These are phyloP conservation scores for Troilus luridus DNA, from an alignment of 2,888 invertebrate species.

Conservation along the genomic window DNA sequence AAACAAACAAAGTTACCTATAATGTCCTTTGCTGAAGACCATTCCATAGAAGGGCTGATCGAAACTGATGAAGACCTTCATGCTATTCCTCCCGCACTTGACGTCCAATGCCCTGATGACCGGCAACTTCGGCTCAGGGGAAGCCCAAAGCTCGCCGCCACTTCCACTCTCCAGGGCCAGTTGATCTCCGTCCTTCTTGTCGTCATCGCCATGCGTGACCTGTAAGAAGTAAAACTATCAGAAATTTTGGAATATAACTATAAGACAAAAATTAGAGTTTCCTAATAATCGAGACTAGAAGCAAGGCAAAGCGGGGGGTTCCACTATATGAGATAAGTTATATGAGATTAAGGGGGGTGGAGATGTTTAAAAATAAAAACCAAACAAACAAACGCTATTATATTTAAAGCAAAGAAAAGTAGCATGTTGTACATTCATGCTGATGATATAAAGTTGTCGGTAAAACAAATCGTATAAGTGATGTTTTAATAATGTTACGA, in stretches of 20 bases:
- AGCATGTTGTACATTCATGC: no score
- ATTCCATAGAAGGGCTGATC: constrained; percentile 95
- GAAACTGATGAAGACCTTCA: constrained; percentile 95
- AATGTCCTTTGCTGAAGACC: constrained; percentile 89
- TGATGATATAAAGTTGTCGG: no score
- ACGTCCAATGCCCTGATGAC: constrained; percentile 94
- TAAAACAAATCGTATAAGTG: no score
- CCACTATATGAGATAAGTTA: no score
- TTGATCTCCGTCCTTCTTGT: constrained; percentile 61
- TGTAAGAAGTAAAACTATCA: background rate
- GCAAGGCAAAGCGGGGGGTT: no score
- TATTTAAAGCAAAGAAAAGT: no score
- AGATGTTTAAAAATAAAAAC: no score
- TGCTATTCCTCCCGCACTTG: constrained; percentile 95
- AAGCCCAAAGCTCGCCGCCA: constrained; percentile 76
- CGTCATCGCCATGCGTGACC: constrained; percentile 39
- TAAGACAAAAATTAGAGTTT: background rate
- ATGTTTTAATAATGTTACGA: no score
- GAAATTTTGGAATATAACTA: background rate
- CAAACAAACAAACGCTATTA: no score
- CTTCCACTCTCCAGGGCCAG: constrained; percentile 62
- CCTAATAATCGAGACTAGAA: no score
- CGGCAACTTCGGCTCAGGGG: constrained; percentile 90
- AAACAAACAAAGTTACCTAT: constrained; percentile 32
- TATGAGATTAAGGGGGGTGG: no score